phyloP scores from a whole-genome alignment of 2,113 vertebrate genomes.

The Cochlearius cochlearius region DNA sequence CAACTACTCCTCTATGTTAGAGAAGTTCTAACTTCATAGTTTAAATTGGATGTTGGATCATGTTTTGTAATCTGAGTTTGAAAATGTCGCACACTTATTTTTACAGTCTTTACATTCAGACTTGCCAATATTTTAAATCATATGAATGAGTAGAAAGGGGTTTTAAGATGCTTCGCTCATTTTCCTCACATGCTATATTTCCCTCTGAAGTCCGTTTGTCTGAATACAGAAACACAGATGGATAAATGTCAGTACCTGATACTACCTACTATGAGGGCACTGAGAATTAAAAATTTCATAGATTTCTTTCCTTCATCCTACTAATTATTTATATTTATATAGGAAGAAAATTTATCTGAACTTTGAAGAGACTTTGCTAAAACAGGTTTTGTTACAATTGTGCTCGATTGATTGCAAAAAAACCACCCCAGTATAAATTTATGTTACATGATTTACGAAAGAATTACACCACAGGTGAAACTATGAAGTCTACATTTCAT shows the following conservation, averaged over 20 bases:
- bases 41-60: neutral
- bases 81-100: neutral
- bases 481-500: neutral
- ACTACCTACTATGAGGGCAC: neutral
- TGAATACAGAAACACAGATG: neutral
- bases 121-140: neutral
- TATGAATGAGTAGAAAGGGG: neutral
- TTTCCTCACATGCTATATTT: neutral
- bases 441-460: neutral
- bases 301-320: neutral
- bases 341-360: neutral
- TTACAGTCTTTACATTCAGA: neutral
- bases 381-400: neutral
- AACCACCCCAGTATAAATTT: neutral
- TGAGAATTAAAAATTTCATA: neutral
- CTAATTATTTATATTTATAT: neutral
- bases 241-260: neutral
- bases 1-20: neutral
- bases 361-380: neutral
- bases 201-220: neutral
- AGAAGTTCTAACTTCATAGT: neutral
- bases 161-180: neutral
- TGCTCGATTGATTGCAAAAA: neutral
- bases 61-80: neutral
- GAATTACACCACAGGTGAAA: neutral